Evolutionary conservation across 2,113 vertebrate genomes (phyloP).

Genomic region (Herpetotheres cachinnans): DNA sequence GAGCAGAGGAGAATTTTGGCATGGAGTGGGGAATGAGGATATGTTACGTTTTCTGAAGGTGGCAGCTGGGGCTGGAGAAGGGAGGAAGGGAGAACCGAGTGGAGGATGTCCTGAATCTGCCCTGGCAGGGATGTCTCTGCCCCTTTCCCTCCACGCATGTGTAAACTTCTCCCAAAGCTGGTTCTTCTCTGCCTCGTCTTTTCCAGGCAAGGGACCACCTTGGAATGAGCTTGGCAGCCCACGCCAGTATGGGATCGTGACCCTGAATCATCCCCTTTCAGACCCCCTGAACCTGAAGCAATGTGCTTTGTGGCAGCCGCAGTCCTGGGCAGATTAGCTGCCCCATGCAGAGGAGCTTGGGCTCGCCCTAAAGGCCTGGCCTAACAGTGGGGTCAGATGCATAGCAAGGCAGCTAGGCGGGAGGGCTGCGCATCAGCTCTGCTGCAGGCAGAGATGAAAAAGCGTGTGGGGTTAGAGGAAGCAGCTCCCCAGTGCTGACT

Average conservation of each 20-base stretch:
- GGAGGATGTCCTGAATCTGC: not conserved
- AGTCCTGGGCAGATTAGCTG: constrained; percentile 66
- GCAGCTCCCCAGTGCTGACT: not conserved
- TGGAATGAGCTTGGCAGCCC: constrained; percentile 65
- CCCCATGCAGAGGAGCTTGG: constrained; percentile 5
- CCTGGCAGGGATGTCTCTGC: not conserved
- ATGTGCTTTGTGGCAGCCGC: constrained; percentile 88
- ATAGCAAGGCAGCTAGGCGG: not conserved
- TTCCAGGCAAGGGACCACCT: constrained; percentile 39
- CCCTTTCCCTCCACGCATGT: not conserved
- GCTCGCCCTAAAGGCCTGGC: not conserved
- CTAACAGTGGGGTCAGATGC: not conserved
- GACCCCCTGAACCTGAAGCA: constrained; percentile 90
- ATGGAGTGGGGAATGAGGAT: not conserved
- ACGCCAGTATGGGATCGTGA: constrained; percentile 74
- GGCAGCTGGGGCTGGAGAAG: not conserved
- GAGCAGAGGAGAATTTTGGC: not conserved
- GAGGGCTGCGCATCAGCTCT: not conserved
- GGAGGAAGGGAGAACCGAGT: not conserved
- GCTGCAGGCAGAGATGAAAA: not conserved
- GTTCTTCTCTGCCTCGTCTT: not conserved
- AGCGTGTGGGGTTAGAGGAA: not conserved
- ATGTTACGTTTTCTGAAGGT: not conserved
- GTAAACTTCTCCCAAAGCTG: not conserved
- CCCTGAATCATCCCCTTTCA: constrained; percentile 82